Conservation (phyloP, 2,797 vertebrate species). For the Valencia hispanica region DNA sequence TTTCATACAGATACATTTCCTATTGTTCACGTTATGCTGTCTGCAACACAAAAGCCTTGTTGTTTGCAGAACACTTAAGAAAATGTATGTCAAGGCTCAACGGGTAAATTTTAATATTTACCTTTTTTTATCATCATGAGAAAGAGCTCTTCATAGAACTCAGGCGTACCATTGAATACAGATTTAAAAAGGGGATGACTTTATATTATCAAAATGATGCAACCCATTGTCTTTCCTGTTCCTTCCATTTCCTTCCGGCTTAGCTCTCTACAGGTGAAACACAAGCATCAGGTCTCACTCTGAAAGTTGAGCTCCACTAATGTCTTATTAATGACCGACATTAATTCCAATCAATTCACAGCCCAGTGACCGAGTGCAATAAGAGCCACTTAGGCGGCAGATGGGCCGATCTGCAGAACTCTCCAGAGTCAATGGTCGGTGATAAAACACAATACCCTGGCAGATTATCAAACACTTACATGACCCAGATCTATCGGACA, state of each 20-base stretch:
- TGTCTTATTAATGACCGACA: constrained; percentile 81
- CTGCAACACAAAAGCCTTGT: constrained; percentile 35
- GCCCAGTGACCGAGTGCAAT: constrained; percentile 59
- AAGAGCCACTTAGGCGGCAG: constrained; percentile 72
- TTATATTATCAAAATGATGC: constrained; percentile 24
- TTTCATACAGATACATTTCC: constrained; percentile 16
- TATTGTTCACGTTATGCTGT: constrained; percentile 29
- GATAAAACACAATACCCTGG: constrained; percentile 62
- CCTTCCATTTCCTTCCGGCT: constrained; percentile 63
- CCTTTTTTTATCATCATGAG: neutral
- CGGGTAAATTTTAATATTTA: constrained; percentile 35
- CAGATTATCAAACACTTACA: constrained; percentile 45
- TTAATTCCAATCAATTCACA: constrained; percentile 76
- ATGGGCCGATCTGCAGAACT: constrained; percentile 59
- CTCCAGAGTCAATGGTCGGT: constrained; percentile 49
- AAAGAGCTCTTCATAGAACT: neutral
- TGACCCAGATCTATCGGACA: constrained; percentile 28
- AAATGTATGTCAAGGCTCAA: constrained; percentile 18
- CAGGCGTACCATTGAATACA: constrained; percentile 2
- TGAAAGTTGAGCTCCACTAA: constrained; percentile 75
- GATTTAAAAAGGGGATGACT: neutral
- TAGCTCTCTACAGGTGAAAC: constrained; percentile 61
- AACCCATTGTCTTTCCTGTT: constrained; percentile 37
- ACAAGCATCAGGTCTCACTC: constrained; percentile 67
- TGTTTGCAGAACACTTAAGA: constrained; percentile 48